Base-by-base conservation (phyloP, 2,797 vertebrate genomes). In the Pipistrellus pygmaeus region DNA sequence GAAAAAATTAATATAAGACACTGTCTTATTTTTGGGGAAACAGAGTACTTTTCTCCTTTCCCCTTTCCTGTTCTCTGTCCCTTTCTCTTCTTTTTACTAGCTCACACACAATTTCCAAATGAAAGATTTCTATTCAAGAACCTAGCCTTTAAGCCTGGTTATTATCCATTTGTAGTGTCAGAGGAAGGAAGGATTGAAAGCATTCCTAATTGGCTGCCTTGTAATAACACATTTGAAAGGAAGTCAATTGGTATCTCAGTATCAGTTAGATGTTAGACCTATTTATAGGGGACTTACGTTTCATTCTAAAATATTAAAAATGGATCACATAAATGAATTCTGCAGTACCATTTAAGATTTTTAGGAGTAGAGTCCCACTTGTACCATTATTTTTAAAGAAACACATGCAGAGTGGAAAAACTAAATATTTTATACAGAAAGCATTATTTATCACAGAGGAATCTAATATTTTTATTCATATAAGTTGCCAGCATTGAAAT, bases 221-320 rank as follows among this genome's bases (percentile, higher is more conserved):
- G 73, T 60, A 46, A 90, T 69, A 86, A 80, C 0, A 8, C 77
- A 83, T 93, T 88, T 81, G 44, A 93, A 83, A 77, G 81, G 51
- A 41, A 44, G 21, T 60, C 8, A 1, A 44, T 21, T 41, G 80
- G 62, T 85, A 88, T 30, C 53, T 84, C 44, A 23, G 20, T 53
- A 14, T 93, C 82, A 89, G 53, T n/a, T 48, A 27, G 86, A 51
- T 92, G 48, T 38, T 51, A n/a, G 86, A 57, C n/a, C 41, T 92
- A 92, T 86, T 85, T 88, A 81, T 85, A 84, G 62, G 35, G 27
- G 23, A 69, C 78, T 51, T 35, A 11, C 11, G 27, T 96, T 95
- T 92, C 77, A 86, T 55, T 69, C 41, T 87, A 41, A 88, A 90
- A 69, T 75, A 91, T 95, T 76, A 93, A 85, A 85, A 75, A 80